Evolutionary conservation across 1,140 invertebrate species (phyloP), one percentile per base, ranked within the genome.

Genomic region (Trialeurodes vaporariorum): DNA sequence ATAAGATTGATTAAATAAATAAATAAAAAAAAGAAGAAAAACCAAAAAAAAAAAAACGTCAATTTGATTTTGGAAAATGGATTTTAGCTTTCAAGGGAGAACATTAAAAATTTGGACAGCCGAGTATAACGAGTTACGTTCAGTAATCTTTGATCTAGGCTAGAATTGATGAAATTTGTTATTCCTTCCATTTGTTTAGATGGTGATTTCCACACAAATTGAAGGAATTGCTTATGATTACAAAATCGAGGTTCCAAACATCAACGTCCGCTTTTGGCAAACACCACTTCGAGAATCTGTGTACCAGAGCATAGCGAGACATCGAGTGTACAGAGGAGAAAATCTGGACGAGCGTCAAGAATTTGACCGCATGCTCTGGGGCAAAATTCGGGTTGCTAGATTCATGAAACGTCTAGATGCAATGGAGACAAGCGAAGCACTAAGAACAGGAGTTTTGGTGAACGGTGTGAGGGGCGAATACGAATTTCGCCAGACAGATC

Each of bases 341-440:
- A 72, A 67, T 27, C 63, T 73, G 13, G 72, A 71, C 13, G 70
- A 68, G 25, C 67, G 70, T 24, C 66, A 69, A 13, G 68, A 73
- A 66, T 49, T 61, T 1, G 71, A 73, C 66, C 65, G 63, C 21
- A 25, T 63, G 5, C 71, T 73, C 1, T 72, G 70, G 72, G 26
- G 66, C 2, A 68, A 70, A 49, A 61, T 73, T 17, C 59, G 66
- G 21, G 59, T 26, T n/a, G 72, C 72, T 0, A 63, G 60, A 17
- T 67, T 70, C 34, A 40, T 60, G 2, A 58, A 34, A 67, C 62
- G 22, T 22, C 26, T 22, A 24, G 25, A 25, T 40, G 26, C 5
- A 17, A 17, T n/a, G 64, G 64, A 59, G 13, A 17, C 25, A 61
- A 69, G 24, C 21, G 67, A 61, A n/a, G 34, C 0, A 67, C 24